Evolutionary conservation across 2,113 vertebrate genomes (phyloP).

Genomic region (Nyctibius bracteatus): DNA sequence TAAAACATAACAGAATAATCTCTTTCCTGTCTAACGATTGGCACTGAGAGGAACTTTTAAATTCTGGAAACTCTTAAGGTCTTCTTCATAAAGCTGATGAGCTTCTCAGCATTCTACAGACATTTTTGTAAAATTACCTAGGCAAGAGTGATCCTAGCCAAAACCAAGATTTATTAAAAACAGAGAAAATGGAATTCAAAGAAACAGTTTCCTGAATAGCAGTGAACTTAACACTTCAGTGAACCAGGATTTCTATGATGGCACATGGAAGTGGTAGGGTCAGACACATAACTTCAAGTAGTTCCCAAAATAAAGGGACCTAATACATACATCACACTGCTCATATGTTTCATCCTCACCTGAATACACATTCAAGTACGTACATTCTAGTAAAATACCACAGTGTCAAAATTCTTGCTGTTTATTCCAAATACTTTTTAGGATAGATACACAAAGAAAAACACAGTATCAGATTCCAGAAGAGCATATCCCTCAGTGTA

Average conservation of each 20-base stretch:
- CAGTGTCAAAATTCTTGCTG: not conserved
- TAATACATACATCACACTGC: not conserved
- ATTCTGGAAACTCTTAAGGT: slow-evolving; percentile 31
- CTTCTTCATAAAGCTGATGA: slow-evolving; percentile 19
- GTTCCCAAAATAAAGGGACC: not conserved
- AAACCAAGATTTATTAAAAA: slow-evolving; percentile 54
- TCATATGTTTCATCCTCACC: not conserved
- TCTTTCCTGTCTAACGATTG: not conserved
- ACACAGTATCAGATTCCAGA: not conserved
- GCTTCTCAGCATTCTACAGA: slow-evolving; percentile 11
- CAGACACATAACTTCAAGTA: not conserved
- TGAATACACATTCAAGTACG: not conserved
- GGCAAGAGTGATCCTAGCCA: not conserved
- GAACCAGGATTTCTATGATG: not conserved
- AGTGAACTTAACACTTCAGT: slow-evolving; percentile 20
- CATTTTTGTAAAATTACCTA: slow-evolving; percentile 55
- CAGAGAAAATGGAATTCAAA: slow-evolving; percentile 36
- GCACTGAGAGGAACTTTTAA: not conserved
- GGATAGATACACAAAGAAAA: not conserved
- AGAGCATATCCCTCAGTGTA: not conserved
- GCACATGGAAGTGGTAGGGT: not conserved
- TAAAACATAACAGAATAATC: not conserved
- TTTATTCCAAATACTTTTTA: not conserved
- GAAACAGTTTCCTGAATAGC: slow-evolving; percentile 30
- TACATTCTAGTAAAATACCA: not conserved